Base-by-base conservation (phyloP, 2,113 vertebrate genomes). In the Poeciliopsis turrubarensis region DNA sequence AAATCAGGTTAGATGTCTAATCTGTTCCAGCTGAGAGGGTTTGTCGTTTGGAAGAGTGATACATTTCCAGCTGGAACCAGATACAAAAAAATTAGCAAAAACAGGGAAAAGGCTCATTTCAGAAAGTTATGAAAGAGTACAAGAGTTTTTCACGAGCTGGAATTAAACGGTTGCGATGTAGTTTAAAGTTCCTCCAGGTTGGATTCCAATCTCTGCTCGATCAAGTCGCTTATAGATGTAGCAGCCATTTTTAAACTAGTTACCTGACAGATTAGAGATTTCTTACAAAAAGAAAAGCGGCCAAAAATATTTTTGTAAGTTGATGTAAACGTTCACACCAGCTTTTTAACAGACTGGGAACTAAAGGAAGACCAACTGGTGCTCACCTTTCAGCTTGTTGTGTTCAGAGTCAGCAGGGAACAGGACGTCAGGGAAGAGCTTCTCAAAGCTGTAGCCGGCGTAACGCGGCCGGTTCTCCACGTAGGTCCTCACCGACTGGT, bases 391-490 rank as follows among this genome's bases (percentile, higher is more conserved):
- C 65, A 99, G 96, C 80, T 98, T 99, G 93, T 99, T 99, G 94
- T 99, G 97, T 79, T 99, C 98, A 0, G 98, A 99, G 90, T 99
- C 98, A 34, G 98, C 98, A 34, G 98, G 98, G 80, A 99, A 99
- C 77, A 99, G 95, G 29, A 99, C 97, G 60, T 99, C 98, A 0
- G 98, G 98, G 82, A 99, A 99, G 70, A 99, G 98, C 87, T 99
- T 99, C 90, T 99, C 98, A 64, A 99, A 99, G 91, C 95, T 99
- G 89, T 98, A 99, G 65, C 98, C 98, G 13, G 97, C 96, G 39
- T 99, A 99, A 68, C 98, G 97, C 47, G 98, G 98, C 86, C 98
- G 93, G 94, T 99, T 99, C 92, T 99, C 98, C 89, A 99, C 98
- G 0, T 99, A 99, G 63, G 97, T 99, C 92, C 98, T 95, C 77